Base-by-base conservation (phyloP, 2,113 vertebrate species). In the Verasper variegatus region DNA sequence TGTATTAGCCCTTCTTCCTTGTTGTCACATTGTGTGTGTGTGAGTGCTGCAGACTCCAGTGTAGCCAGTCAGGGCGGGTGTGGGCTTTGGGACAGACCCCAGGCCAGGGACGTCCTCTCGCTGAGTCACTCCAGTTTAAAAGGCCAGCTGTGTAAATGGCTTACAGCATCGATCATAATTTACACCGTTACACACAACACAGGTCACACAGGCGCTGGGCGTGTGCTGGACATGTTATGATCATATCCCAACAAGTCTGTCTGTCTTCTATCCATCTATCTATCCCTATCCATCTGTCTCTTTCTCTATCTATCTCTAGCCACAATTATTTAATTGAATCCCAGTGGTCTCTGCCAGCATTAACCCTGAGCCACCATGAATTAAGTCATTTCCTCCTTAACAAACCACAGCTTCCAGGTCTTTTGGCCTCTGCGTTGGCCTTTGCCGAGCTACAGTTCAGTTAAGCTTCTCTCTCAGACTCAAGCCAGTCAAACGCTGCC, bases 111-210 rank as follows among this genome's bases (percentile, higher is more conserved):
- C 89, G 77, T 91, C 85, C 81, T 86, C 83, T 83, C 42, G 79
- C 80, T 93, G 90, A 94, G 92, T 94, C 90, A 93, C 86, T 86
- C 70, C 74, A 80, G 65, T 92, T 90, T 85, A 84, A 91, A 91
- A 90, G 85, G 74, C 90, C 94, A 93, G 92, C 92, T 94, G 93
- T 94, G 92, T 92, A 93, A 94, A 94, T 93, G 92, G 76, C 90
- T 94, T 89, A 93, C 91, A 68, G 90, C 92, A 93, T 89, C 86
- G 69, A 87, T 83, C 80, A 92, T 87, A 93, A 94, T 92, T 84
- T 86, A 91, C 81, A 68, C 80, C 23, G 61, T 61, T 73, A 70
- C 86, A 89, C 67, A 83, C 81, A 89, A 84, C 71, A 70, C 66
- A 60, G 62, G 88, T 88, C 90, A 83, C 82, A 66, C 71, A 74